A percentile compares a stretch with the other conserved stretches of the same genome.
Evolutionary conservation across 2,797 vertebrate genomes (phyloP).

Genomic region (Pangasius sanitwongsei): DNA sequence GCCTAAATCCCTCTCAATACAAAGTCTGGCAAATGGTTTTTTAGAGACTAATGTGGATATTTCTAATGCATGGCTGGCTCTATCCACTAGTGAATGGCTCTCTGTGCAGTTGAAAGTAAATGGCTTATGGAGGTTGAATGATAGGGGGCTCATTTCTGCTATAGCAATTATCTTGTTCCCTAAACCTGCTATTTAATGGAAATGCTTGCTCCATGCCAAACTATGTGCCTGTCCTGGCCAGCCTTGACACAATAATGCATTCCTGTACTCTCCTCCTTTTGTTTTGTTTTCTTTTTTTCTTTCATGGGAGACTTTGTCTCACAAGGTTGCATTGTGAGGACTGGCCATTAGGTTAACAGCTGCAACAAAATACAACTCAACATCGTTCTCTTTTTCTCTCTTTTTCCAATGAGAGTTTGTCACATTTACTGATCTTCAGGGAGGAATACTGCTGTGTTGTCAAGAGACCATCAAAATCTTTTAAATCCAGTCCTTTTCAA

Average conservation of each 20-base stretch:
- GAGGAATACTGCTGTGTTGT: background rate
- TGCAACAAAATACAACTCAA: constrained; percentile 68
- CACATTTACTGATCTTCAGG: background rate
- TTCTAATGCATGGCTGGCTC: constrained; percentile 28
- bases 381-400: constrained; percentile 47
- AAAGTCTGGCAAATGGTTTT: constrained; percentile 31
- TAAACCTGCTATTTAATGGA: constrained; percentile 74
- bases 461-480: background rate
- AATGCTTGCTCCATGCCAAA: constrained; percentile 71
- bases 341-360: constrained; percentile 72
- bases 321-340: constrained; percentile 58
- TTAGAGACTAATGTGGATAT: constrained; percentile 25
- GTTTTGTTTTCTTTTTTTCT: constrained; percentile 51
- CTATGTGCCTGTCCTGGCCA: constrained; percentile 63
- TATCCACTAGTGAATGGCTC: constrained; percentile 35
- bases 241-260: constrained; percentile 45
- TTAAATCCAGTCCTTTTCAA: background rate
- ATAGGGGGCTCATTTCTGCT: constrained; percentile 68
- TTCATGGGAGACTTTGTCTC: constrained; percentile 69
- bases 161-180: constrained; percentile 78
- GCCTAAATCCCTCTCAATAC: constrained; percentile 15
- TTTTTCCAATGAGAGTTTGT: constrained; percentile 32
- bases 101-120: constrained; percentile 40
- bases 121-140: constrained; percentile 49
- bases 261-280: constrained; percentile 17